Evolutionary conservation across 2,888 invertebrate genomes (phyloP).

Genomic region (Argyresthia albistria): DNA sequence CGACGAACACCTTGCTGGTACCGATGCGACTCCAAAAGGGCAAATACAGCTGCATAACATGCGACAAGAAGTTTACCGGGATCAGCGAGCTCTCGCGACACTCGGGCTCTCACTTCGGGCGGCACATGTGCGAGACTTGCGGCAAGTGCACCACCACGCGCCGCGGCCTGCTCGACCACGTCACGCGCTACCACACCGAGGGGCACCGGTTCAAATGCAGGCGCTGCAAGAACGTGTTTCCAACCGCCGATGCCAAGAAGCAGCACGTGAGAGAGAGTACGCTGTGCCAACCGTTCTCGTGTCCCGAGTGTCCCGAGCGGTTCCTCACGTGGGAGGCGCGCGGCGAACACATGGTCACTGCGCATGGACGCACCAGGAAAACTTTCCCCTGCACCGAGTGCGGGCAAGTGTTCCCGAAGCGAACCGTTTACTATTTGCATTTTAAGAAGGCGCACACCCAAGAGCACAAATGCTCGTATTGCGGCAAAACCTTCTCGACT

Average conservation of each 20-base stretch:
- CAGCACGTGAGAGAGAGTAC: conserved; percentile 9
- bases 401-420: conserved; percentile 6
- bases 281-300: conserved; percentile 7
- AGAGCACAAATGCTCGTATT: conserved; percentile 11
- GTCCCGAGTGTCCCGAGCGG: conserved; percentile 7
- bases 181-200: not conserved
- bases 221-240: conserved; percentile 8
- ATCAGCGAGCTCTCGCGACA: conserved; percentile 1
- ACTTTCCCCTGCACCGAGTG: conserved; percentile 9
- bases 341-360: conserved; percentile 7
- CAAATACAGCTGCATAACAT: conserved; percentile 1
- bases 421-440: conserved; percentile 6
- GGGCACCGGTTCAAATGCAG: conserved; percentile 3
- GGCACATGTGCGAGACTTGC: conserved; percentile 11
- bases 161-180: conserved; percentile 5
- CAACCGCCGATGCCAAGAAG: conserved; percentile 5
- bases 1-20: conserved; percentile 10
- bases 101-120: conserved; percentile 4
- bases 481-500: conserved; percentile 7
- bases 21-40: not conserved
- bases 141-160: conserved; percentile 11
- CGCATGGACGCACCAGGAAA: conserved; percentile 9
- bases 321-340: conserved; percentile 5
- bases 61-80: conserved; percentile 1
- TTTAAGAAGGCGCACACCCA: conserved; percentile 10